These are phyloP conservation scores for Cebus imitator DNA, from an alignment of 2,113 vertebrate species.

Conservation along the genomic window DNA sequence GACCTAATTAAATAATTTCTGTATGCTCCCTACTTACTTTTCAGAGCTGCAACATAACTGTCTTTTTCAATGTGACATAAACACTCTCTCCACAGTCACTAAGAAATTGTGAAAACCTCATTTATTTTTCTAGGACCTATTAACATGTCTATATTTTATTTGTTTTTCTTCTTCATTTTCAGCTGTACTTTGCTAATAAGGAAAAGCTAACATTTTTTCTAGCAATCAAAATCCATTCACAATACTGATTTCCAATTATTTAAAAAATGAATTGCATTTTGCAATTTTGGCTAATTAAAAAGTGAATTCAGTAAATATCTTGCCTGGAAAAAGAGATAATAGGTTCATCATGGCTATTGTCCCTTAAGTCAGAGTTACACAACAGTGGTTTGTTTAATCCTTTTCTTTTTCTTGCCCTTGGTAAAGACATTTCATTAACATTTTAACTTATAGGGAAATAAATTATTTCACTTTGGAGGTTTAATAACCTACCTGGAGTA, in stretches of 20 bases:
- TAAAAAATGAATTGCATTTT: conserved; percentile 72
- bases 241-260: conserved; percentile 75
- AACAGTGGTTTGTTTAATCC: conserved; percentile 69
- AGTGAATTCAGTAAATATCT: conserved; percentile 70
- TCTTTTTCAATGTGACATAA: conserved; percentile 41
- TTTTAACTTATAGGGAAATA: conserved; percentile 66
- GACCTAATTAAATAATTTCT: conserved; percentile 24
- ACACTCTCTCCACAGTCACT: conserved; percentile 10
- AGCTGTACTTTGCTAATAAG: conserved; percentile 60
- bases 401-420: conserved; percentile 54
- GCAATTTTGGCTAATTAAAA: conserved; percentile 64
- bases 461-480: conserved; percentile 26
- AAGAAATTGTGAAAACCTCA: conserved; percentile 70
- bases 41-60: conserved; percentile 29
- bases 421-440: conserved; percentile 65
- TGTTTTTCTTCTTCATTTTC: conserved; percentile 69
- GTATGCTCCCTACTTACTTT: neutral
- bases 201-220: conserved; percentile 60
- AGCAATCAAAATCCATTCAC: conserved; percentile 72
- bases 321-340: conserved; percentile 69
- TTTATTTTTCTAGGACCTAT: conserved; percentile 68
- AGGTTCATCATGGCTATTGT: conserved; percentile 56
- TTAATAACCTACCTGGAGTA: conserved; percentile 44
- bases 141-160: conserved; percentile 69
- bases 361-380: conserved; percentile 52